phyloP scores from a whole-genome alignment of 2,113 vertebrate genomes.

The Puntigrus tetrazona region DNA sequence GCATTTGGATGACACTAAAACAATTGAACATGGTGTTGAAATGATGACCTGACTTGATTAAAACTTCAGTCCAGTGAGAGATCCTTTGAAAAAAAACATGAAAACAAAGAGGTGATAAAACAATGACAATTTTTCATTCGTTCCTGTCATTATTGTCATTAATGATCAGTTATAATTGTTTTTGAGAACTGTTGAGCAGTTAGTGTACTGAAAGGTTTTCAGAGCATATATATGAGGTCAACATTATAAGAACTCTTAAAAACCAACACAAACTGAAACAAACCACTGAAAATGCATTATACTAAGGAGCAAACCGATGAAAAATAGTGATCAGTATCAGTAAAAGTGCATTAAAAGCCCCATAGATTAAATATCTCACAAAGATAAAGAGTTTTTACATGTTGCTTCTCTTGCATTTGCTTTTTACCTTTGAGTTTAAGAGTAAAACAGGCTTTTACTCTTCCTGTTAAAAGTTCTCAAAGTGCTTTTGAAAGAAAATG shows the following conservation, averaged over 20 bases:
- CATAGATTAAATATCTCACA: conserved; percentile 66
- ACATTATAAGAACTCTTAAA: conserved; percentile 17
- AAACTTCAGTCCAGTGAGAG: background rate
- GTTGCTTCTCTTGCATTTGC: conserved; percentile 34
- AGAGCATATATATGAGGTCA: conserved; percentile 13
- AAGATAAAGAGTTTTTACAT: conserved; percentile 41
- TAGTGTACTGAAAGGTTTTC: conserved; percentile 17
- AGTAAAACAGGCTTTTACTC: conserved; percentile 43
- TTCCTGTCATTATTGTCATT: background rate
- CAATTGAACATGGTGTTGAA: too few relatives aligned
- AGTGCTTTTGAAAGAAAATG: conserved; percentile 73
- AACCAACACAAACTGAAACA: conserved; percentile 18
- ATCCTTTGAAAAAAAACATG: background rate
- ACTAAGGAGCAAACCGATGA: background rate
- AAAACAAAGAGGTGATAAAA: background rate
- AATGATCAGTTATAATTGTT: background rate
- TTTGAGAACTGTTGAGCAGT: conserved; percentile 1
- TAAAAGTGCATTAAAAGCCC: conserved; percentile 71
- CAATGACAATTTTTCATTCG: background rate
- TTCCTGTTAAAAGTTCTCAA: conserved; percentile 61
- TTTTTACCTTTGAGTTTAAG: conserved; percentile 15
- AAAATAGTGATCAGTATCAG: conserved; percentile 9
- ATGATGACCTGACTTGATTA: background rate
- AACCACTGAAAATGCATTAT: conserved; percentile 11
- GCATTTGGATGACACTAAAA: conserved; percentile 14